Base-by-base conservation (phyloP, 2,888 invertebrate genomes). In the Sympetrum striolatum region DNA sequence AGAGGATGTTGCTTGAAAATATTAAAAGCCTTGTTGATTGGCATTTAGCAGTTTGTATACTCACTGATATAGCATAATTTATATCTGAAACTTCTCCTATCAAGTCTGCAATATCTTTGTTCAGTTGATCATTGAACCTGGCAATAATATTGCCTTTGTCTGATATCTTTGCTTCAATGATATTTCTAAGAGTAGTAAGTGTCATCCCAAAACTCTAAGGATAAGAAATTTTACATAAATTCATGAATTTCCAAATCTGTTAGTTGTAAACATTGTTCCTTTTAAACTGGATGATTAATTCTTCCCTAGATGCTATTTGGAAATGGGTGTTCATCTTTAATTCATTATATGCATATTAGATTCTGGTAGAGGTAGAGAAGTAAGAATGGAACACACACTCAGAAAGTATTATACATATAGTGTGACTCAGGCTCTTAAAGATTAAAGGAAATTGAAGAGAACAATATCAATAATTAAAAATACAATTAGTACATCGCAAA, bases 21-120 rank as follows among this genome's bases (percentile, higher is more conserved):
- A 35, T 53, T n/a, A 15, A 25, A 8, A 58, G 14, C 18, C n/a
- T 8, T 4, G 10, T 44, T 44, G 44, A 44, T 86, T 31, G 31
- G n/a, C n/a, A 53, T 86, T 14, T 15, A 35, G 18, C 5, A 86
- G 25, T 58, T 14, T 3, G 22, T 35, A 90, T 90, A 92, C 93
- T 93, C 94, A 97, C 97, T 94, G 95, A 94, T 73, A 96, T 96
- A 93, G 97, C 96, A 35, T 96, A 96, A 92, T 96, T 96, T 90
- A 98, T 95, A 90, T 95, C 95, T 91, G 96, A 96, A 91, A 98
- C 96, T 92, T 97, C 96, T 73, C 96, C 95, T 92, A 96, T 96
- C 22, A 98, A 95, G 0, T 95, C 94, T 92, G 95, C 95, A 79
- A 98, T 97, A 92, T 98, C 98, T 92, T 96, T 97, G 91, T 97